These are phyloP conservation scores for Pristionchus pacificus DNA, from an alignment of 1,140 invertebrate species.

Conservation along the genomic window DNA sequence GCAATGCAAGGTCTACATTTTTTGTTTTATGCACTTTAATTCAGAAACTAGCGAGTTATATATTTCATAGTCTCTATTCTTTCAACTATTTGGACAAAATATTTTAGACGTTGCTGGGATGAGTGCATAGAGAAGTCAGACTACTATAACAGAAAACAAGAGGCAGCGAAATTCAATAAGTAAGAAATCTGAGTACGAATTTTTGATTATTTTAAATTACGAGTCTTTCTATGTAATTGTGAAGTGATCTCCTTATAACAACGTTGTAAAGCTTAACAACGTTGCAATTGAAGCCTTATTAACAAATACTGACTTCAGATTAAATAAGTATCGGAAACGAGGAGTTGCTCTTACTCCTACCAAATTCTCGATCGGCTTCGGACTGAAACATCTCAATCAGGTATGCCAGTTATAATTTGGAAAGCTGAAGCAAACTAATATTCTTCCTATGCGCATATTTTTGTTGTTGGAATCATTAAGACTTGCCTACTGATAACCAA, in stretches of 20 bases:
- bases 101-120: slow-evolving; percentile 72
- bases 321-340: slow-evolving; percentile 79
- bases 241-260: no score
- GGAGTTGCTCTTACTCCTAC: slow-evolving; percentile 81
- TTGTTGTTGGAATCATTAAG: no score
- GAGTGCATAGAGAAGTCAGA: slow-evolving; percentile 72
- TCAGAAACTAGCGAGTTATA: no score
- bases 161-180: slow-evolving; percentile 72
- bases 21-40: neutral
- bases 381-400: slow-evolving; percentile 77
- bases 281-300: no score
- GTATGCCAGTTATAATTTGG: slow-evolving; percentile 45
- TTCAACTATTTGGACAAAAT: neutral
- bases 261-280: no score
- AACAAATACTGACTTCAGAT: no score
- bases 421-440: slow-evolving; percentile 7
- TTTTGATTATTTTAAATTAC: neutral
- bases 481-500: no score
- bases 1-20: slow-evolving; percentile 63
- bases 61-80: neutral
- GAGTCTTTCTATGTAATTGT: neutral
- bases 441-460: no score
- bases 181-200: slow-evolving; percentile 1
- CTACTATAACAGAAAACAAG: slow-evolving; percentile 65
- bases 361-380: slow-evolving; percentile 84